A percentile compares a stretch with the other conserved stretches of the same genome.
phyloP scores from a whole-genome alignment of 1,140 invertebrate species.

The Bacillus rossius region DNA sequence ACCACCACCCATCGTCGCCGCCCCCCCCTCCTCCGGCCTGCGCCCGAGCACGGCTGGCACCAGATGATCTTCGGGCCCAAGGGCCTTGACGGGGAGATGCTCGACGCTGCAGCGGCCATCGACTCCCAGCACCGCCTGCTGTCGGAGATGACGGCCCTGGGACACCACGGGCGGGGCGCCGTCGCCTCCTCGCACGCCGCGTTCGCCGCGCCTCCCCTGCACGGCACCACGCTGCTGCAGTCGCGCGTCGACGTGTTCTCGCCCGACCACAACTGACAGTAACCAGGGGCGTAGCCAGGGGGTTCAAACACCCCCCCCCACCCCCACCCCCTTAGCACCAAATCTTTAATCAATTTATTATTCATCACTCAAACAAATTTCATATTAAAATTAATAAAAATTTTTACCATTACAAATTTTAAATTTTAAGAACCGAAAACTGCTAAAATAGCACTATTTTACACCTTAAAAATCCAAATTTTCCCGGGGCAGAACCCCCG shows the following conservation, averaged over 20 bases:
- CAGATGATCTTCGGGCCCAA: conserved; percentile 12
- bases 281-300: too few species aligned
- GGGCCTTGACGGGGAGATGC: background rate
- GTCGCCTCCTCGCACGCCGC: background rate
- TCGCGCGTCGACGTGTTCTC: conserved; percentile 3
- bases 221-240: background rate
- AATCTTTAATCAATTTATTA: too few species aligned
- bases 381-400: too few species aligned
- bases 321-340: too few species aligned
- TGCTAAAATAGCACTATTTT: too few species aligned
- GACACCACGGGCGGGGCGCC: background rate
- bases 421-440: too few species aligned
- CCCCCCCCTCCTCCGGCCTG: background rate
- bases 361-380: too few species aligned
- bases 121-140: conserved; percentile 5
- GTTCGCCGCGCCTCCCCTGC: background rate
- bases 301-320: too few species aligned
- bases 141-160: conserved; percentile 7
- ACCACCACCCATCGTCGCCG: too few species aligned
- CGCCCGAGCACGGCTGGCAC: conserved; percentile 8
- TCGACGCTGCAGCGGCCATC: background rate
- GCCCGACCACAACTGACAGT: conserved; percentile 2
- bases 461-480: too few species aligned
- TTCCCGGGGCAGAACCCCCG: too few species aligned
- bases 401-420: too few species aligned